Base-by-base conservation (phyloP, 2,888 invertebrate genomes). In the Thalpophila matura region DNA sequence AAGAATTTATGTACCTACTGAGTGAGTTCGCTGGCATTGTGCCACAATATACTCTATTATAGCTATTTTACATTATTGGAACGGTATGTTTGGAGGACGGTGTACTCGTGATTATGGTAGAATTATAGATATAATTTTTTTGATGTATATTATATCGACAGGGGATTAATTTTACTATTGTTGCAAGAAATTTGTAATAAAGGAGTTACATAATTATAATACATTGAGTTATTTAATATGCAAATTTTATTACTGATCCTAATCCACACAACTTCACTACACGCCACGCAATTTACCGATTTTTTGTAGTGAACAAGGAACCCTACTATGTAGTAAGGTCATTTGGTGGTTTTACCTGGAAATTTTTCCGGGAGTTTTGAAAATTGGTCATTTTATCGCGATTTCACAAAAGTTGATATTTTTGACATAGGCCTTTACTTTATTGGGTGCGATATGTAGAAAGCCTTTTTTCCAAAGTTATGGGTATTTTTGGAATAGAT, bases 181-280 rank as follows among this genome's bases (percentile, higher is more conserved):
- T 86, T 86, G 80, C 82, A 83, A 84, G 76, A 84, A 75, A 64
- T 78, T 83, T 86, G 86, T 86, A 85, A 84, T 84, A 74, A 81
- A 81, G 79, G 77, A 86, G 83, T 86, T 86, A 86, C 86, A 86
- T 83, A 80, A 82, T 81, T 82, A 83, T 81, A 85, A 84, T 83
- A 84, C 81, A 80, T 77, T 82, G 84, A 84, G 81, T 85, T 82
- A 82, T 81, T 79, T 77, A 74, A 64, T 51, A 16, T 62, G 59
- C 33, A 47, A 50, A 59, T 74, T 74, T 80, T 64, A 64, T 68
- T 78, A 38, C 27, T 33, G 31, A 29, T 49, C 40, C 43, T 29
- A 16, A 22, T 49, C 20, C 40, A 16, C 9, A 16, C 3, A 2
- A 12, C 20, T 49, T 26, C 24, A 49, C 1, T 20, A n/a, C 0